Percentiles rank a stretch among this genome's conserved stretches.
phyloP scores from a whole-genome alignment of 2,797 vertebrate species.

The Pampus argenteus region DNA sequence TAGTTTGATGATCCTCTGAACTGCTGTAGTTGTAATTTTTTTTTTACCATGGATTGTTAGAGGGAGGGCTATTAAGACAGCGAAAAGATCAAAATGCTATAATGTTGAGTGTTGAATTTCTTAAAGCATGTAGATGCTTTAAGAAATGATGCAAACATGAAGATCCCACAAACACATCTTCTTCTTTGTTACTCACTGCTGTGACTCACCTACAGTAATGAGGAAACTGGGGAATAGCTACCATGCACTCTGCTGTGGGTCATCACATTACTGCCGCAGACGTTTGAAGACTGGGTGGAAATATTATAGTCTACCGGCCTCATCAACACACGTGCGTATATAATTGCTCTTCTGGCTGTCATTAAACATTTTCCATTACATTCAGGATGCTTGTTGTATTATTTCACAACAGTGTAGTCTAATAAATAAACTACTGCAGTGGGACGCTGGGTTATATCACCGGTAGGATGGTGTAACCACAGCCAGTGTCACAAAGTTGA shows the following conservation, averaged over 20 bases:
- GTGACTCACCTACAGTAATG: too few relatives aligned
- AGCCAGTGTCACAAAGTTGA: slow-evolving; percentile 21
- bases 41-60: too few relatives aligned
- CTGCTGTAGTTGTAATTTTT: too few relatives aligned
- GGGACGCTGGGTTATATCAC: slow-evolving; percentile 2
- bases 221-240: too few relatives aligned
- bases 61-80: too few relatives aligned
- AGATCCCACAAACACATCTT: too few relatives aligned
- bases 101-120: too few relatives aligned
- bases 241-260: neutral
- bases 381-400: slow-evolving; percentile 8
- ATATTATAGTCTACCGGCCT: neutral
- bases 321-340: neutral
- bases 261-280: neutral
- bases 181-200: too few relatives aligned
- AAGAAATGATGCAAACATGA: too few relatives aligned
- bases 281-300: neutral
- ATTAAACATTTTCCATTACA: slow-evolving; percentile 19
- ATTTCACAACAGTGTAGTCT: neutral
- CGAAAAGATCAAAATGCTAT: too few relatives aligned
- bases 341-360: slow-evolving; percentile 7
- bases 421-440: slow-evolving; percentile 4
- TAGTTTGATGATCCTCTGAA: too few relatives aligned
- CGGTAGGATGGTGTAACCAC: slow-evolving; percentile 10
- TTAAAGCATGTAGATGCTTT: too few relatives aligned